Conservation (phyloP, 2,888 invertebrate species). For the Drosophila mulleri region DNA sequence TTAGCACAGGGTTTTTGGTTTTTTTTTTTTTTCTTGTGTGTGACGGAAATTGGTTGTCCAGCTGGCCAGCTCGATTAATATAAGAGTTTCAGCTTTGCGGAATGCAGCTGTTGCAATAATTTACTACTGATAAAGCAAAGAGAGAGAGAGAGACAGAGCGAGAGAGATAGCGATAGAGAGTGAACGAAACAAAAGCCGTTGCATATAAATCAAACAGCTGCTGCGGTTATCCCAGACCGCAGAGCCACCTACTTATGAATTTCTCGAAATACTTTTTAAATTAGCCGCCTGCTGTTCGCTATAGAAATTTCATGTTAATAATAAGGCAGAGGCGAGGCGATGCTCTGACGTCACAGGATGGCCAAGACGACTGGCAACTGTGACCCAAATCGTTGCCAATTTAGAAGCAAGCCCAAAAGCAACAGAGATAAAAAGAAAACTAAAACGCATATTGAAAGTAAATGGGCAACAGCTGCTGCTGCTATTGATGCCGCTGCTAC, state of each 20-base stretch:
- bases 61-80: slow-evolving; percentile 25
- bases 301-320: slow-evolving; percentile 41
- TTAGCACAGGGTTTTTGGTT: slow-evolving; percentile 11
- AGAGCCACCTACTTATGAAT: slow-evolving; percentile 37
- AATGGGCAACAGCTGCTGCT: slow-evolving; percentile 72
- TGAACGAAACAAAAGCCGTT: slow-evolving; percentile 14
- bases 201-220: slow-evolving; percentile 64
- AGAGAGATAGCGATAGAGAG: neutral
- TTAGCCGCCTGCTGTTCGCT: slow-evolving; percentile 51
- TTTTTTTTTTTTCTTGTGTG: neutral
- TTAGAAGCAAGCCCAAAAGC: slow-evolving; percentile 19
- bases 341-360: slow-evolving; percentile 56
- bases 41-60: slow-evolving; percentile 19
- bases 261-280: slow-evolving; percentile 38
- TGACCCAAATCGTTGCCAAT: slow-evolving; percentile 51
- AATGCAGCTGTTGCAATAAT: slow-evolving; percentile 54
- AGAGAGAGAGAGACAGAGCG: neutral
- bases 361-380: slow-evolving; percentile 26
- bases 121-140: slow-evolving; percentile 44
- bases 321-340: slow-evolving; percentile 10
- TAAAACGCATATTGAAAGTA: slow-evolving; percentile 70
- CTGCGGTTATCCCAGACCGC: slow-evolving; percentile 33
- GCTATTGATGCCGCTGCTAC: slow-evolving; percentile 22
- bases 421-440: slow-evolving; percentile 21
- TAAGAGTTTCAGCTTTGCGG: slow-evolving; percentile 34